A percentile compares a stretch with the other conserved stretches of the same genome.
Evolutionary conservation across 2,797 vertebrate genomes (phyloP).

Genomic region (Pipistrellus nathusii): DNA sequence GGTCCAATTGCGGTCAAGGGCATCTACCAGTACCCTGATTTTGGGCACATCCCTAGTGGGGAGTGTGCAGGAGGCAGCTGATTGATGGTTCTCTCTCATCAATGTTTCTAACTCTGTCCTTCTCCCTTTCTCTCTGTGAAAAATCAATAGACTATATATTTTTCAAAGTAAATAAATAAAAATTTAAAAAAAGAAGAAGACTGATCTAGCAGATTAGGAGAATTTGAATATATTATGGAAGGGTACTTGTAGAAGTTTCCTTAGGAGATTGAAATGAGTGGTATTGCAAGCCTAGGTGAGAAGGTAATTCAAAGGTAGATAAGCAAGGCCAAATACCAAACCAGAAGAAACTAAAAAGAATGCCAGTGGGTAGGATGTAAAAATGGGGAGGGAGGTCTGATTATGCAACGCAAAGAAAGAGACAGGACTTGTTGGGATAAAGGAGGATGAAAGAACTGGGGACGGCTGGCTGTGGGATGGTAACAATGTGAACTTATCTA

Average conservation of each 20-base stretch:
- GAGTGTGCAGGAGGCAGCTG: too few species aligned
- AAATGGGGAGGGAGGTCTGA: background rate
- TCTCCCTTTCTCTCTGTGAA: too few species aligned
- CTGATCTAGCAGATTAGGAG: background rate
- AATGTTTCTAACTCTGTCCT: too few species aligned
- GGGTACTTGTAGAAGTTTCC: background rate
- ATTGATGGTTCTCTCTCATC: too few species aligned
- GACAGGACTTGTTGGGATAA: background rate
- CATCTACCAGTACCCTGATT: too few species aligned
- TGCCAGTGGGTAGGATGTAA: background rate
- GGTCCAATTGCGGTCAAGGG: too few species aligned
- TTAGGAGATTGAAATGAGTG: background rate
- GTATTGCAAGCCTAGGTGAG: background rate
- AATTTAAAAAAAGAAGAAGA: background rate
- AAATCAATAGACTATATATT: too few species aligned
- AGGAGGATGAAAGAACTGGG: background rate
- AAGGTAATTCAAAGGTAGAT: background rate
- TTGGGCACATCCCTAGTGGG: too few species aligned
- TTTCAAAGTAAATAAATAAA: too few species aligned
- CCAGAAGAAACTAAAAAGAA: background rate
- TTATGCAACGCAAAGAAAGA: background rate
- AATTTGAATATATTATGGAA: conserved; percentile 1
- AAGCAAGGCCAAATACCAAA: background rate
- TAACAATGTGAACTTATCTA: background rate
- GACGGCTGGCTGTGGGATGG: background rate